These are phyloP conservation scores for Gallinago nigripennis DNA, from an alignment of 2,797 vertebrate species.

Conservation along the genomic window DNA sequence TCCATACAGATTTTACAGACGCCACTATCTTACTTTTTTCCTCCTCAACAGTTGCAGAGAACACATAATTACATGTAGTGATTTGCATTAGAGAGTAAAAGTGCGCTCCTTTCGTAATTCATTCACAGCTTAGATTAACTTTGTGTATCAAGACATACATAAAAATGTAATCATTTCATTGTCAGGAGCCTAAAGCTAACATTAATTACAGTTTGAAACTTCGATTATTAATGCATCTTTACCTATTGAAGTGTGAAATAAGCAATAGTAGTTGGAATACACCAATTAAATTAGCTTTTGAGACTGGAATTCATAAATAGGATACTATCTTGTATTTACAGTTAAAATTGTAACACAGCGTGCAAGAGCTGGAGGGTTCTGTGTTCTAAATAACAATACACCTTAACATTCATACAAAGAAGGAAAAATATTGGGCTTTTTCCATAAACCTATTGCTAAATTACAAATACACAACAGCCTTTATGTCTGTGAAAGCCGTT, in stretches of 20 bases:
- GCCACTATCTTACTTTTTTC: background rate
- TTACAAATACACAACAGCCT: background rate
- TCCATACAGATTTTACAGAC: background rate
- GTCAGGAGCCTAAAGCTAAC: slow-evolving; percentile 76
- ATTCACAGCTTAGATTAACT: slow-evolving; percentile 72
- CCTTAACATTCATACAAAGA: background rate
- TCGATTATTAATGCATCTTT: slow-evolving; percentile 83
- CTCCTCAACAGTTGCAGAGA: background rate
- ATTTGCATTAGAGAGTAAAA: slow-evolving; percentile 62
- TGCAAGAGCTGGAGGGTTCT: slow-evolving; percentile 17
- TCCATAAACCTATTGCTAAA: background rate
- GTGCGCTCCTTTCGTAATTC: slow-evolving; percentile 47
- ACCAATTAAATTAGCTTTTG: slow-evolving; percentile 80
- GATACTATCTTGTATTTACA: slow-evolving; percentile 32
- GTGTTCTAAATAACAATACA: slow-evolving; percentile 3
- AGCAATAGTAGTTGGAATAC: slow-evolving; percentile 80
- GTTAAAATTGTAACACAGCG: slow-evolving; percentile 17
- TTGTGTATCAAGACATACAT: slow-evolving; percentile 78
- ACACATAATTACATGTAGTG: slow-evolving; percentile 51
- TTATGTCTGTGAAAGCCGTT: background rate
- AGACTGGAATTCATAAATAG: slow-evolving; percentile 76
- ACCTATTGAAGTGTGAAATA: slow-evolving; percentile 83
- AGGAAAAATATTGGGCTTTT: background rate
- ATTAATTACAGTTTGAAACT: slow-evolving; percentile 81
- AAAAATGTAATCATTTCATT: slow-evolving; percentile 79